These are phyloP conservation scores for Zingel zingel DNA, from an alignment of 2,113 vertebrate genomes.

Conservation along the genomic window DNA sequence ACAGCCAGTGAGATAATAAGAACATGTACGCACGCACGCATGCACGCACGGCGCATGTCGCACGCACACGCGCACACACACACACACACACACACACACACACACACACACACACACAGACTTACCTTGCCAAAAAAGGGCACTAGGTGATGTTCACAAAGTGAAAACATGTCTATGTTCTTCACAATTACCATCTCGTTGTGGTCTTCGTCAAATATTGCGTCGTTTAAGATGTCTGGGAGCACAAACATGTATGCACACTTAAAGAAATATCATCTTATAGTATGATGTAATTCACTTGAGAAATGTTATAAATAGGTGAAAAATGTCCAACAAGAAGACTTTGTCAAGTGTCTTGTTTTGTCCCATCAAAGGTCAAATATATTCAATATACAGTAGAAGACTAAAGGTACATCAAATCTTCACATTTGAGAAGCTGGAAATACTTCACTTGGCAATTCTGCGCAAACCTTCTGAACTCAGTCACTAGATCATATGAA, in stretches of 20 bases:
- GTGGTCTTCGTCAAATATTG: conserved; percentile 86
- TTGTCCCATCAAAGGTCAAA: no score
- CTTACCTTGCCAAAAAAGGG: conserved; percentile 86
- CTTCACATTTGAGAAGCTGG: neutral
- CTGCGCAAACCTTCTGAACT: no score
- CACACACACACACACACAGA: neutral
- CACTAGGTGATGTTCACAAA: conserved; percentile 86
- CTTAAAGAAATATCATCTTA: neutral
- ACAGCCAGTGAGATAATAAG: neutral
- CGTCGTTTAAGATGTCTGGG: conserved; percentile 84
- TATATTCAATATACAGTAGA: no score
- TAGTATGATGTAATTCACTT: neutral
- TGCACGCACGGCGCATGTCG: no score
- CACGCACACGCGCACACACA: neutral
- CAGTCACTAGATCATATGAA: no score
- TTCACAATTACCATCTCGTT: conserved; percentile 87
- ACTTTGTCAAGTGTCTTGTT: neutral
- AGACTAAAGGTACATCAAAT: neutral
- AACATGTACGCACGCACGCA: no score
- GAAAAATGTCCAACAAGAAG: neutral
- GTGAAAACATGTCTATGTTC: conserved; percentile 86
- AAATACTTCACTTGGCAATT: neutral
- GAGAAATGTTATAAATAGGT: neutral
- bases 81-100: neutral
- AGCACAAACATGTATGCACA: conserved; percentile 2